Evolutionary conservation across 2,797 vertebrate species (phyloP).

Genomic region (Prunella strophiata): DNA sequence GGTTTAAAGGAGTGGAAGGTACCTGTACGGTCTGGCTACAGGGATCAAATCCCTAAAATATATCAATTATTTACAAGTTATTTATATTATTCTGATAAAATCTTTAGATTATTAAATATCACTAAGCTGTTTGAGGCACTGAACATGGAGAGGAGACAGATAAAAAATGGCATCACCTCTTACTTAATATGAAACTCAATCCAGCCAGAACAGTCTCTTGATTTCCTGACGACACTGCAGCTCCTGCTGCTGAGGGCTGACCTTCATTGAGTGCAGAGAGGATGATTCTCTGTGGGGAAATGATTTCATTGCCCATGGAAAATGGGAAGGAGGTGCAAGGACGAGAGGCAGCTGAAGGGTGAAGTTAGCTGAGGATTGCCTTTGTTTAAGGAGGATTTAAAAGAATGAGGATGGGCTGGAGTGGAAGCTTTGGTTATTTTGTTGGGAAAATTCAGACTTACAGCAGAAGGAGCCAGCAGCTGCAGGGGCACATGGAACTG

Average conservation of each 20-base stretch:
- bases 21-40: not conserved
- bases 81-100: not conserved
- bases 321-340: not conserved
- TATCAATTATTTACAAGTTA: not conserved
- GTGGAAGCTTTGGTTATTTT: constrained; percentile 40
- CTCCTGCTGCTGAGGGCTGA: constrained; percentile 11
- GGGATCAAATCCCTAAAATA: not conserved
- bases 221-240: not conserved
- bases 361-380: not conserved
- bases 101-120: not conserved
- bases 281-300: constrained; percentile 39
- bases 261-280: not conserved
- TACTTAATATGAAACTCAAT: not conserved
- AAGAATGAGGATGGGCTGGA: not conserved
- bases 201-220: not conserved
- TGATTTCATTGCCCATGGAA: not conserved
- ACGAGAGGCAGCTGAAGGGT: not conserved
- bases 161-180: not conserved
- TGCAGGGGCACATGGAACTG: not conserved
- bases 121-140: not conserved
- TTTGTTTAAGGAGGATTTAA: not conserved
- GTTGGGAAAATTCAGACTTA: not conserved
- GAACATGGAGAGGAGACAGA: not conserved
- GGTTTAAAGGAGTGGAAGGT: not conserved
- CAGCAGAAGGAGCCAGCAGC: not conserved